Conservation (phyloP, 2,888 invertebrate species). For the Alcis repandata region DNA sequence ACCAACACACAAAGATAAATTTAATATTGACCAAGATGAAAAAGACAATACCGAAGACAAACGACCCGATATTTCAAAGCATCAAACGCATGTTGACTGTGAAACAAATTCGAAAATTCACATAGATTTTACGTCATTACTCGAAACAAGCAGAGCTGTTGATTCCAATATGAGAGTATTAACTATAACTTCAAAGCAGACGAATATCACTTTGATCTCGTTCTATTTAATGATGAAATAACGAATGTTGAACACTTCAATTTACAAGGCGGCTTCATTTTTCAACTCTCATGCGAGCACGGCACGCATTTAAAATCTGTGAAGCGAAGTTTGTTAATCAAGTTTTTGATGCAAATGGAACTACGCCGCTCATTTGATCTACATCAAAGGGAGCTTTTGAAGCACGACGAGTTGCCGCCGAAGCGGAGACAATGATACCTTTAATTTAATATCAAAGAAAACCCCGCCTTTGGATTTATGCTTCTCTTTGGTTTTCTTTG, state of each 20-base stretch:
- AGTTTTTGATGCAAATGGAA: conserved; percentile 71
- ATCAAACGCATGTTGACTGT: conserved; percentile 2
- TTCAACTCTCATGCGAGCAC: conserved; percentile 55
- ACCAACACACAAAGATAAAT: background rate
- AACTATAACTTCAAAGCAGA: conserved; percentile 70
- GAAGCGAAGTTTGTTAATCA: conserved; percentile 68
- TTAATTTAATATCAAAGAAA: conserved; percentile 78
- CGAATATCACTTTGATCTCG: conserved; percentile 74
- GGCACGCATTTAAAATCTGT: conserved; percentile 59
- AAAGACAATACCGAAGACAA: background rate
- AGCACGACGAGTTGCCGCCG: conserved; percentile 64
- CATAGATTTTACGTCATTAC: conserved; percentile 34
- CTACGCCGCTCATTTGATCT: conserved; percentile 74
- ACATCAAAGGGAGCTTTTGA: conserved; percentile 78
- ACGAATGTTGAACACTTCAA: conserved; percentile 67
- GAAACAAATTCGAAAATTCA: conserved; percentile 30
- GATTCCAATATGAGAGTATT: conserved; percentile 45
- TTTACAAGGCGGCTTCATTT: conserved; percentile 69
- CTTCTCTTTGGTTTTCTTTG: conserved; percentile 54
- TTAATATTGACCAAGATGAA: background rate
- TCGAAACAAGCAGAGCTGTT: conserved; percentile 36
- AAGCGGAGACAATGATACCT: conserved; percentile 78
- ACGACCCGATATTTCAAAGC: background rate
- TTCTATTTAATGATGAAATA: conserved; percentile 72
- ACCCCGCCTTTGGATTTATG: conserved; percentile 63